Percentiles rank a stretch among this genome's conserved stretches.
Conservation (phyloP, 2,797 vertebrate genomes). For the Cetoscarus ocellatus region DNA sequence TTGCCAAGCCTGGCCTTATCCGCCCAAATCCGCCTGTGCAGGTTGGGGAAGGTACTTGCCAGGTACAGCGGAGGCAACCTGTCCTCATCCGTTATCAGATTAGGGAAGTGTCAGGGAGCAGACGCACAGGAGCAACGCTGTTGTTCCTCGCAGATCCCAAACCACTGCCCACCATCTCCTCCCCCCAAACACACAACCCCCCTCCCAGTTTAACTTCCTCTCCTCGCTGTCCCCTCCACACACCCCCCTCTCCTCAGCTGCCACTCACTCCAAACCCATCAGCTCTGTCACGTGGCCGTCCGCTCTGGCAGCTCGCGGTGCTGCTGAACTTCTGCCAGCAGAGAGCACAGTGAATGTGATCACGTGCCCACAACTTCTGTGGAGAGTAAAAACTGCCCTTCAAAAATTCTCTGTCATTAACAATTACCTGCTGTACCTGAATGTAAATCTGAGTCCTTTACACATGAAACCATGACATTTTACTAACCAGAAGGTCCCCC, state of each 20-base stretch:
- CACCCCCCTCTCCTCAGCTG: conserved; percentile 57
- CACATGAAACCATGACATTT: too few species aligned
- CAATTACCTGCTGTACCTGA: neutral
- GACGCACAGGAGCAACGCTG: conserved; percentile 86
- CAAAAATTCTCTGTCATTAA: conserved; percentile 3
- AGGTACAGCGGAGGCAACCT: conserved; percentile 93
- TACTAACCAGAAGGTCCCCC: too few species aligned
- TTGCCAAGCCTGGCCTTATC: conserved; percentile 99
- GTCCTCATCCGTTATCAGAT: conserved; percentile 99
- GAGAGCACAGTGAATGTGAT: conserved; percentile 42
- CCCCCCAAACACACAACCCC: conserved; percentile 12
- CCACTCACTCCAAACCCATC: conserved; percentile 71
- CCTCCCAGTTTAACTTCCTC: conserved; percentile 26
- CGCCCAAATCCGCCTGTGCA: conserved; percentile 94
- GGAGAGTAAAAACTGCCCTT: conserved; percentile 29
- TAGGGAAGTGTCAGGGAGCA: conserved; percentile 94
- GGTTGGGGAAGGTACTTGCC: conserved; percentile 85
- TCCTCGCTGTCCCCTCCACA: conserved; percentile 28
- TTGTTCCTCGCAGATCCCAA: conserved; percentile 79
- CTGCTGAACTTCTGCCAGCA: conserved; percentile 65
- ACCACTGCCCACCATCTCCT: conserved; percentile 50
- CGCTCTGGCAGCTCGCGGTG: conserved; percentile 59
- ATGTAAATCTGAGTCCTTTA: neutral
- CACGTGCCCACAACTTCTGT: conserved; percentile 54
- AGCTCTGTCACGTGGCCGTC: conserved; percentile 49